These are phyloP conservation scores for Sycon ciliatum DNA, from an alignment of 37 sponge, comb jelly and placozoan species.

Conservation along the genomic window DNA sequence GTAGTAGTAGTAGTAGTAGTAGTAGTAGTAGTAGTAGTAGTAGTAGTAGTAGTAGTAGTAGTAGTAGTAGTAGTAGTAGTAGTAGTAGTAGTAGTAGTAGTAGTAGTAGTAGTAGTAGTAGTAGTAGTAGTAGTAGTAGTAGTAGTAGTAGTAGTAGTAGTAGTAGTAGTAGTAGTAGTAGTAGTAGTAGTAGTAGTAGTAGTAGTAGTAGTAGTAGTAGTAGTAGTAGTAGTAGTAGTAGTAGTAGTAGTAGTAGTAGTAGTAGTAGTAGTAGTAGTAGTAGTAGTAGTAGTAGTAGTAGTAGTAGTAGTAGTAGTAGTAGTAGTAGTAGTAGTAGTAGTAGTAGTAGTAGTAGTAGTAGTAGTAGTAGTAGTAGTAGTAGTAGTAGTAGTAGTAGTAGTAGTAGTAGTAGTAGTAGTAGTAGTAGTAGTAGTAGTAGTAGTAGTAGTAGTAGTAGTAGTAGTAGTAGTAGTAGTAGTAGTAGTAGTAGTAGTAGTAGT, in stretches of 20 bases:
- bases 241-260: conserved; percentile 8
- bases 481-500: conserved; percentile 8
- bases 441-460: conserved; percentile 8
- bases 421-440: conserved; percentile 8
- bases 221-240: conserved; percentile 6
- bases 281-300: conserved; percentile 6
- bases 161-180: conserved; percentile 6
- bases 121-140: conserved; percentile 8
- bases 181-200: conserved; percentile 8
- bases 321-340: conserved; percentile 8
- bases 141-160: conserved; percentile 8
- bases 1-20: conserved; percentile 8
- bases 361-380: conserved; percentile 8
- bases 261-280: conserved; percentile 8
- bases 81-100: conserved; percentile 8
- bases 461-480: conserved; percentile 6
- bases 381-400: conserved; percentile 8
- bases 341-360: conserved; percentile 6
- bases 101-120: conserved; percentile 6
- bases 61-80: conserved; percentile 8
- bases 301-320: conserved; percentile 8
- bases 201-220: conserved; percentile 8
- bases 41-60: conserved; percentile 6
- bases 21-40: conserved; percentile 8
- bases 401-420: conserved; percentile 6